Conservation (phyloP, 1,140 invertebrate genomes). For the Chelonus insularis region DNA sequence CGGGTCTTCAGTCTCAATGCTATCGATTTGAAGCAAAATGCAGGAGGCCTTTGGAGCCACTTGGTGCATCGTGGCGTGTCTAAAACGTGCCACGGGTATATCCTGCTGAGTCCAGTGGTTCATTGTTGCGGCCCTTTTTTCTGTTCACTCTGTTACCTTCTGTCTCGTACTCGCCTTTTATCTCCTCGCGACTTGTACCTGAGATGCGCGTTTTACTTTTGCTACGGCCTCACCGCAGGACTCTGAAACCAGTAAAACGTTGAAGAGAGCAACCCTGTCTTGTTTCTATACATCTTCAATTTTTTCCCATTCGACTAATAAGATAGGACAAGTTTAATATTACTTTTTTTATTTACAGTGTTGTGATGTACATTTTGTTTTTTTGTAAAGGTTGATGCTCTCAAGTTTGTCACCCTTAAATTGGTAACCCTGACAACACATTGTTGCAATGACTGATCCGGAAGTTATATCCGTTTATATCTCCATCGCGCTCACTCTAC, state of each 20-base stretch:
- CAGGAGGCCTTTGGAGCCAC: constrained; percentile 25
- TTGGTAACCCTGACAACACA: constrained; percentile 3
- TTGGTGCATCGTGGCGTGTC: constrained; percentile 35
- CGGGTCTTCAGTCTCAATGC: constrained; percentile 29
- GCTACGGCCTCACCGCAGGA: constrained; percentile 17
- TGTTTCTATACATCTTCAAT: constrained; percentile 14
- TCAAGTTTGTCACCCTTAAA: background rate
- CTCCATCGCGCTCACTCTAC: background rate
- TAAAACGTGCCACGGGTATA: constrained; percentile 37
- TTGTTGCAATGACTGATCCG: background rate
- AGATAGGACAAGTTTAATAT: too few relatives aligned
- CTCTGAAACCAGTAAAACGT: constrained; percentile 26
- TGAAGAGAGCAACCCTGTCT: constrained; percentile 22
- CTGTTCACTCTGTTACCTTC: constrained; percentile 15
- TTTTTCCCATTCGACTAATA: too few relatives aligned
- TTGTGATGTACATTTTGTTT: background rate
- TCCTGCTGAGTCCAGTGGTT: constrained; percentile 42
- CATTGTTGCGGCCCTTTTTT: constrained; percentile 37
- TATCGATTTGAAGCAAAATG: constrained; percentile 26
- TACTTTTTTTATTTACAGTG: background rate
- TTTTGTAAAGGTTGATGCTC: background rate
- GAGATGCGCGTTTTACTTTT: constrained; percentile 15
- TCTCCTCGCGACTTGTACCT: constrained; percentile 4
- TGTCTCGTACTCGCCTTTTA: constrained; percentile 22
- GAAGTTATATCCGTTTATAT: constrained; percentile 4